Evolutionary conservation across 2,113 vertebrate species (phyloP).

Genomic region (Symphodus melops): DNA sequence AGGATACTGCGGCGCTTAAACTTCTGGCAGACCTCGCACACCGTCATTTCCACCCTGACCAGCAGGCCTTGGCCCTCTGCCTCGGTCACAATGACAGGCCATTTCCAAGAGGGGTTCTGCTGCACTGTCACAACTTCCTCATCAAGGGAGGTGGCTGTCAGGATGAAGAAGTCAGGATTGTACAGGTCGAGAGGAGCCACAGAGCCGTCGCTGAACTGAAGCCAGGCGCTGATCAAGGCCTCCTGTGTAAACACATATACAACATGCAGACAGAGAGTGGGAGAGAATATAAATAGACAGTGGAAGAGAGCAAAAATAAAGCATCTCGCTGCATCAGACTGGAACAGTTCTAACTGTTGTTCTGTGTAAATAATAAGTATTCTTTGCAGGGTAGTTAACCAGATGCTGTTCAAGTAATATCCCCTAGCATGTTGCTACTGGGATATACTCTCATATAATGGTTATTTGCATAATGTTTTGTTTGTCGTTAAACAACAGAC

Average conservation of each 20-base stretch:
- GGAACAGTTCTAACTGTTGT: background rate
- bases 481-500: background rate
- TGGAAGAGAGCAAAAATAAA: background rate
- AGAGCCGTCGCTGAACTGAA: constrained; percentile 96
- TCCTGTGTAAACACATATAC: constrained; percentile 83
- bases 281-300: constrained; percentile 7
- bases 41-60: constrained; percentile 92
- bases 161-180: constrained; percentile 87
- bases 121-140: constrained; percentile 85
- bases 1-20: constrained; percentile 93
- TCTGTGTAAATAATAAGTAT: background rate
- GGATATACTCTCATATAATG: background rate
- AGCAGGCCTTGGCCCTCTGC: constrained; percentile 92
- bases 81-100: constrained; percentile 89
- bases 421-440: background rate
- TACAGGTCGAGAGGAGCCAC: constrained; percentile 94
- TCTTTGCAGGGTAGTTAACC: background rate
- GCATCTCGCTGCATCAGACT: background rate
- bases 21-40: constrained; percentile 93
- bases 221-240: constrained; percentile 93
- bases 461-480: background rate
- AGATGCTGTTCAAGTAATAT: background rate
- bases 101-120: constrained; percentile 78
- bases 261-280: constrained; percentile 8
- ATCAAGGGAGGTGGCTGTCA: constrained; percentile 90